phyloP scores from a whole-genome alignment of 2,113 vertebrate species.

The Galemys pyrenaicus region DNA sequence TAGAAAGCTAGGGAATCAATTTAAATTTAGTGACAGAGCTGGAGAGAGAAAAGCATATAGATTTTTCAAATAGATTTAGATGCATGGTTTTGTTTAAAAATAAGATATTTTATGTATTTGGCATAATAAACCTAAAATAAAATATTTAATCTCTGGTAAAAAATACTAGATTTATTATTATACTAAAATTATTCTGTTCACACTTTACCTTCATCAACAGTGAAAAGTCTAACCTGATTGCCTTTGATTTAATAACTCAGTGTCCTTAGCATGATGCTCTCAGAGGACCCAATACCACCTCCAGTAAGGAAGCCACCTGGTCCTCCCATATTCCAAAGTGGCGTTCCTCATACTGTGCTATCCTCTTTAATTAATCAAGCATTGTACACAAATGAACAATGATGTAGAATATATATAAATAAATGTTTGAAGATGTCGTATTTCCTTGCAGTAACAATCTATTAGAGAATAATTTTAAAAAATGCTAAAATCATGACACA shows the following conservation, averaged over 20 bases:
- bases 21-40: constrained; percentile 36
- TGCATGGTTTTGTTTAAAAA: background rate
- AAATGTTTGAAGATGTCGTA: background rate
- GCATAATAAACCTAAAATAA: constrained; percentile 10
- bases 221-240: background rate
- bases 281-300: background rate
- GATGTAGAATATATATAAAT: too few species aligned
- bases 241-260: background rate
- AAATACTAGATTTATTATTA: too few species aligned
- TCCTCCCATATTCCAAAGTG: background rate
- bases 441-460: constrained; percentile 23
- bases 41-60: background rate
- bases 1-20: background rate
- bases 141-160: background rate
- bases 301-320: background rate
- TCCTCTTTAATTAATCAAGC: constrained; percentile 35
- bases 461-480: background rate
- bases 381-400: too few species aligned
- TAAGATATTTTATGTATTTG: background rate
- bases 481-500: background rate
- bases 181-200: background rate
- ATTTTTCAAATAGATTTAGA: background rate
- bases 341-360: background rate
- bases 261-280: background rate
- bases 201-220: background rate